These are phyloP conservation scores for Catocala sponsa DNA, from an alignment of 2,888 invertebrate genomes.

Conservation along the genomic window DNA sequence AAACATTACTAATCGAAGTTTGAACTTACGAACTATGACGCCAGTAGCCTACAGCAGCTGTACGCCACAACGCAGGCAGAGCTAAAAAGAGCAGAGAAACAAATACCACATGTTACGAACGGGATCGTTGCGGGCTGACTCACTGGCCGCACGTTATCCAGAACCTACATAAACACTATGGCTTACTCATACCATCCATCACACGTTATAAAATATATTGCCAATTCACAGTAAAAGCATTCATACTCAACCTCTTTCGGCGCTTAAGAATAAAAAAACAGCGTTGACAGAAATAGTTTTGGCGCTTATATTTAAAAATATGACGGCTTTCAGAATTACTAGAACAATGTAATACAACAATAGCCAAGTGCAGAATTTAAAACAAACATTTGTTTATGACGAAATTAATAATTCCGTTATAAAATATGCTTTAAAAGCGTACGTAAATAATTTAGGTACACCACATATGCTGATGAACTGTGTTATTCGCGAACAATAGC, in stretches of 20 bases:
- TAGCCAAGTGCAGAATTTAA: no score
- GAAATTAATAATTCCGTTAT: no score
- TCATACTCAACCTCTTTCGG: slow-evolving; percentile 11
- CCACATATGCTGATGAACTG: no score
- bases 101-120: slow-evolving; percentile 39
- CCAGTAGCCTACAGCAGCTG: slow-evolving; percentile 15
- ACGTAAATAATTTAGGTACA: no score
- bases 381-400: no score
- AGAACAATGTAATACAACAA: no score
- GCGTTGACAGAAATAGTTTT: background rate
- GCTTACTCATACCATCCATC: slow-evolving; percentile 31
- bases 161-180: slow-evolving; percentile 28
- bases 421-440: no score
- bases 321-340: background rate
- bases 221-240: slow-evolving; percentile 15
- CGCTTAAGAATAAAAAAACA: slow-evolving; percentile 7
- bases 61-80: slow-evolving; percentile 7
- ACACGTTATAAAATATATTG: slow-evolving; percentile 15
- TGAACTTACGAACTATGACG: slow-evolving; percentile 14
- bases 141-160: slow-evolving; percentile 31
- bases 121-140: slow-evolving; percentile 40
- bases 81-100: slow-evolving; percentile 29
- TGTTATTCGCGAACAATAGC: no score
- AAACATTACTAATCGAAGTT: slow-evolving; percentile 13
- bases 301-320: background rate